phyloP scores from a whole-genome alignment of 1,140 invertebrate species.

The Cepaea nemoralis region DNA sequence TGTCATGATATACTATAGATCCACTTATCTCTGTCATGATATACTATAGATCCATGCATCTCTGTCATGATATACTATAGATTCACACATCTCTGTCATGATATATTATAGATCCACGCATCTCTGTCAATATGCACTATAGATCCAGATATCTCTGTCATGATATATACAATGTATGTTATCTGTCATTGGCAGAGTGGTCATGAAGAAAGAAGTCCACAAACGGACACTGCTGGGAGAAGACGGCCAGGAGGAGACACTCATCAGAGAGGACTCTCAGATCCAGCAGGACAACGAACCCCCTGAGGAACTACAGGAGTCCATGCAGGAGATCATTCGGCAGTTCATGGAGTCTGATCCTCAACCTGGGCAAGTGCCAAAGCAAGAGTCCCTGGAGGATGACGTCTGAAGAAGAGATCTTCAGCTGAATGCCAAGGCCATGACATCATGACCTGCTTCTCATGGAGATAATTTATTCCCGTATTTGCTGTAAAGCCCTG shows the following conservation, averaged over 20 bases:
- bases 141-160: too few species aligned
- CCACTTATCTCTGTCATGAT: too few species aligned
- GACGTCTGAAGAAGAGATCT: conserved; percentile 15
- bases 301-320: conserved; percentile 67
- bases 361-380: conserved; percentile 4
- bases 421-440: not conserved
- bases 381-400: conserved; percentile 26
- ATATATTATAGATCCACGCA: not conserved
- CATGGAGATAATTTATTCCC: not conserved
- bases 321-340: conserved; percentile 68
- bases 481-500: too few species aligned
- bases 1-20: too few species aligned
- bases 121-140: too few species aligned
- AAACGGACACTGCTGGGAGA: conserved; percentile 61
- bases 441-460: not conserved
- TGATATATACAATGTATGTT: not conserved
- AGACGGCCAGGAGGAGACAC: conserved; percentile 67
- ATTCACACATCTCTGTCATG: not conserved
- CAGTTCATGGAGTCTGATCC: conserved; percentile 66
- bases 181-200: conserved; percentile 51
- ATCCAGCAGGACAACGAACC: conserved; percentile 67
- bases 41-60: too few species aligned
- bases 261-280: conserved; percentile 63
- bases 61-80: too few species aligned
- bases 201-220: conserved; percentile 70